Conservation (phyloP, 1,140 invertebrate genomes). For the Xylocopa sonorina region DNA sequence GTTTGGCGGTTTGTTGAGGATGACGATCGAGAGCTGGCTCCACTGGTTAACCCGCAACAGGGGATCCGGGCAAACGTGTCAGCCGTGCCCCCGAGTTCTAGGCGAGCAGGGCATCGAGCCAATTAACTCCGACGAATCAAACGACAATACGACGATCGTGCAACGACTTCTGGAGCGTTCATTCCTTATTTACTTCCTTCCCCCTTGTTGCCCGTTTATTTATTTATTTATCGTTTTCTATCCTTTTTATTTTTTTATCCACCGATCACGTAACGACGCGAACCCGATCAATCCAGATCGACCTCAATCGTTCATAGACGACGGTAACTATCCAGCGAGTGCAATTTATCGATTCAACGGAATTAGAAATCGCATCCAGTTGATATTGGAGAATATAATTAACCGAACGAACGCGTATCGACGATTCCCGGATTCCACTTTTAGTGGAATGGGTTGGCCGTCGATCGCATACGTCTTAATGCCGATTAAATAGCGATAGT, state of each 20-base stretch:
- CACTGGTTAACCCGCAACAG: conserved; percentile 59
- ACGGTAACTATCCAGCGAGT: background rate
- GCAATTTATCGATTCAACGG: conserved; percentile 17
- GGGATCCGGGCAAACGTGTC: conserved; percentile 55
- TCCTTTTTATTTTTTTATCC: too few relatives aligned
- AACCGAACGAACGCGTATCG: conserved; percentile 19
- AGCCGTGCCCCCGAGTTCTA: conserved; percentile 54
- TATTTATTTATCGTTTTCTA: too few relatives aligned
- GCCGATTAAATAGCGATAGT: conserved; percentile 37
- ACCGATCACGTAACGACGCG: too few relatives aligned
- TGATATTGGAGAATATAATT: conserved; percentile 10
- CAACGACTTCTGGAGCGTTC: background rate
- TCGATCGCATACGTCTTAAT: background rate
- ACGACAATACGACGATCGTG: conserved; percentile 11
- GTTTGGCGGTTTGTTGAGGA: conserved; percentile 45
- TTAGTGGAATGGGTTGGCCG: background rate
- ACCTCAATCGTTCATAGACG: background rate
- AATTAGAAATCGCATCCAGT: conserved; percentile 26
- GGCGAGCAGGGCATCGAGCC: conserved; percentile 46
- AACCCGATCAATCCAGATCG: background rate
- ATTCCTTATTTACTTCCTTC: too few relatives aligned
- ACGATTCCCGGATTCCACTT: background rate
- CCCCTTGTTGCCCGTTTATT: background rate
- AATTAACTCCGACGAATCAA: conserved; percentile 48
- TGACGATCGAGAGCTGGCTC: conserved; percentile 8